Evolutionary conservation across 1,140 invertebrate genomes (phyloP).

Genomic region (Ceratosolen fusciceps): DNA sequence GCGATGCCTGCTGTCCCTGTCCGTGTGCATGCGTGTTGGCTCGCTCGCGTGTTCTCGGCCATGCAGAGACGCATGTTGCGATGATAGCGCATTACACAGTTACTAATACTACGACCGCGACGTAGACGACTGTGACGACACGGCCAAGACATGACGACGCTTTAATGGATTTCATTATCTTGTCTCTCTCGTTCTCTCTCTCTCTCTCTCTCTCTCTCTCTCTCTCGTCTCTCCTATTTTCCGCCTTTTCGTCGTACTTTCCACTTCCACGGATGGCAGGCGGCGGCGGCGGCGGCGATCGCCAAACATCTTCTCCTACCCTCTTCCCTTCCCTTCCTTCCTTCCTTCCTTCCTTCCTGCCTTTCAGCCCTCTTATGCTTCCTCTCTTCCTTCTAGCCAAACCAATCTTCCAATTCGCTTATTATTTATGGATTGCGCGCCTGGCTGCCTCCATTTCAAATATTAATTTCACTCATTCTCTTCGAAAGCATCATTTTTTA

Average conservation of each 20-base stretch:
- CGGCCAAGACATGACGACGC: constrained; percentile 39
- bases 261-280: neutral
- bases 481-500: neutral
- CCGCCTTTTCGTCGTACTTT: neutral
- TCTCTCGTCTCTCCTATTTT: neutral
- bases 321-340: neutral
- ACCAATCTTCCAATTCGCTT: neutral
- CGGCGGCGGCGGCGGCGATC: too few relatives aligned
- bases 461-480: neutral
- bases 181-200: constrained; percentile 23
- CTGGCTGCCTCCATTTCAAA: neutral
- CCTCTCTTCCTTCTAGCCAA: neutral
- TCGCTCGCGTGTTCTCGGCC: too few relatives aligned
- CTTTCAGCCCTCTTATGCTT: too few relatives aligned
- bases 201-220: constrained; percentile 9
- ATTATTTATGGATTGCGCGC: neutral
- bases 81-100: constrained; percentile 62
- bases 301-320: too few relatives aligned
- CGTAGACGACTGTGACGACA: constrained; percentile 14
- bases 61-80: too few relatives aligned
- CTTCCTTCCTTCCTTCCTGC: neutral
- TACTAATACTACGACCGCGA: constrained; percentile 49
- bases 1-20: neutral
- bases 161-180: constrained; percentile 65
- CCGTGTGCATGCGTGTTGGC: constrained; percentile 48